phyloP scores from a whole-genome alignment of 2,888 invertebrate species.

The Anaspis maculata region DNA sequence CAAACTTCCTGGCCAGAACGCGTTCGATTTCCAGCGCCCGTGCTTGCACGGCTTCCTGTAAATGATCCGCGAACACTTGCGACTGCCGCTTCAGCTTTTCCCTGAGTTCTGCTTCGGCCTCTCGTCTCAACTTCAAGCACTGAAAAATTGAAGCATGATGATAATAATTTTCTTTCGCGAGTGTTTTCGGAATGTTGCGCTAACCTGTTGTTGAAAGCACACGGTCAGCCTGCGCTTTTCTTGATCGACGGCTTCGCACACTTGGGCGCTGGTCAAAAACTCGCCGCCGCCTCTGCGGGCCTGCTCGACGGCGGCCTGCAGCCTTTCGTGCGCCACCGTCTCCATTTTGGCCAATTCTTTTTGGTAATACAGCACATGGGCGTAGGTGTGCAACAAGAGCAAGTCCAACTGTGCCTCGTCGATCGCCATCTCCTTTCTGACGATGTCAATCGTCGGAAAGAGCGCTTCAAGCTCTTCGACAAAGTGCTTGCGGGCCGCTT shows the following conservation, averaged over 20 bases:
- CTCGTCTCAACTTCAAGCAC: slow-evolving; percentile 56
- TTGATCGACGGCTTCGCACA: slow-evolving; percentile 62
- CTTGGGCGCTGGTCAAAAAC: slow-evolving; percentile 44
- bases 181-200: slow-evolving; percentile 4
- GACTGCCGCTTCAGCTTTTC: slow-evolving; percentile 75
- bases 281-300: slow-evolving; percentile 48
- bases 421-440: slow-evolving; percentile 55
- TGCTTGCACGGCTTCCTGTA: slow-evolving; percentile 58
- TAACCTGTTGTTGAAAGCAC: slow-evolving; percentile 65
- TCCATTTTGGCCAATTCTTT: slow-evolving; percentile 67
- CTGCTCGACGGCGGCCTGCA: slow-evolving; percentile 56
- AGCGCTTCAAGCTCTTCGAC: slow-evolving; percentile 60
- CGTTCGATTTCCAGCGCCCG: slow-evolving; percentile 47
- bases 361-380: slow-evolving; percentile 67
- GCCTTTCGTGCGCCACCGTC: slow-evolving; percentile 52
- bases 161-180: not conserved
- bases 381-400: slow-evolving; percentile 69
- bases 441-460: slow-evolving; percentile 62
- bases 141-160: slow-evolving; percentile 30
- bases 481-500: slow-evolving; percentile 52
- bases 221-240: slow-evolving; percentile 58
- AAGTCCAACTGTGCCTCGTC: slow-evolving; percentile 64
- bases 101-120: slow-evolving; percentile 64
- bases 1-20: slow-evolving; percentile 48
- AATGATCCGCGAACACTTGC: slow-evolving; percentile 76